Evolutionary conservation across 2,888 invertebrate species (phyloP), one percentile per base, ranked within the genome.

Genomic region (Dusona sp.): DNA sequence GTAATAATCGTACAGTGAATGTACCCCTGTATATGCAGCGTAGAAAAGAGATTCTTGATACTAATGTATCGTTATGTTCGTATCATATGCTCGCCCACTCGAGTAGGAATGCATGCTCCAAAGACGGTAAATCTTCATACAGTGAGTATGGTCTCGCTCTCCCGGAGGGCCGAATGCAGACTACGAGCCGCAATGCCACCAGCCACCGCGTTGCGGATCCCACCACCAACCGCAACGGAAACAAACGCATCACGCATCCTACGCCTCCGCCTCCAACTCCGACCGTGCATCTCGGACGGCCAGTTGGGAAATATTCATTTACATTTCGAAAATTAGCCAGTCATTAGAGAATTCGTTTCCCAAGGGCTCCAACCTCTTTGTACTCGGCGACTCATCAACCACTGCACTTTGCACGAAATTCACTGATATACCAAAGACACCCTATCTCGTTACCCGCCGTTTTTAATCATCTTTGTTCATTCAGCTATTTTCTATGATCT

Each of bases 271-370:
- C 25, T 11, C 42, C 29, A 38, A 36, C 33, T 51, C 42, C 33
- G n/a, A 19, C 54, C 51, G 3, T 51, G n/a, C 48, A 19, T 7
- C 42, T 38, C 77, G 51, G 85, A 88, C 87, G 86, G 84, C 86
- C 88, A 88, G 88, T 85, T 87, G 91, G 93, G 89, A 92, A 92
- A 93, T 94, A 94, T 94, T 94, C 93, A 94, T 94, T 94, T 93
- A 93, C 93, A 93, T 94, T 94, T 90, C 89, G 78, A 91, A 93
- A 94, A 94, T 94, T 94, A 94, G 92, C 90, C 90, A 90, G 84
- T 92, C 92, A 94, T 94, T 94, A 94, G 92, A 90, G 89, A 91
- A 87, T 88, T 67, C 48, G 11, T 7, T 29, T 70, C 86, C 77
- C 78, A 67, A 68, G 88, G 79, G 68, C 61, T 77, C 33, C 45